phyloP scores from a whole-genome alignment of 2,797 vertebrate species.

The Acrossocheilus wenchowensis region DNA sequence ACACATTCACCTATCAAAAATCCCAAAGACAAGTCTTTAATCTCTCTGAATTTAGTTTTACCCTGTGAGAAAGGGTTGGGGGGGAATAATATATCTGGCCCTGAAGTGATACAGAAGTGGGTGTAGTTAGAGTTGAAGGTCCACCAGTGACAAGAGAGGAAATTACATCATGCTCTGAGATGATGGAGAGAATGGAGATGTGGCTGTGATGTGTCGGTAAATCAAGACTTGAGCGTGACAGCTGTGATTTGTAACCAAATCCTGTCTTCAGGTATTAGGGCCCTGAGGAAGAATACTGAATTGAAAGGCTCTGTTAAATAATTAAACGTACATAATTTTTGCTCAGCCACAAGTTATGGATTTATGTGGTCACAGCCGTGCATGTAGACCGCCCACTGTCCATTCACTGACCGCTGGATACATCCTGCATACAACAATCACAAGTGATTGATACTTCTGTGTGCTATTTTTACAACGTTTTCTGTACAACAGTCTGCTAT shows the following conservation, averaged over 20 bases:
- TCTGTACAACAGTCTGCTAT: too few species aligned
- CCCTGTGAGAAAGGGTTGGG: not conserved
- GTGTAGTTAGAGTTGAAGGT: conserved; percentile 49
- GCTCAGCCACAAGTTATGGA: not conserved
- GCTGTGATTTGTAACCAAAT: conserved; percentile 15
- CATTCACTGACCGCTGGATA: not conserved
- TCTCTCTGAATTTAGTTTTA: conserved; percentile 28
- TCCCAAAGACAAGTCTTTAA: conserved; percentile 36
- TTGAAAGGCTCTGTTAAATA: conserved; percentile 31
- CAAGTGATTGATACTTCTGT: not conserved
- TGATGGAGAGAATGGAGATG: conserved; percentile 47
- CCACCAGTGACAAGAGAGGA: conserved; percentile 41
- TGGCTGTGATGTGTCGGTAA: conserved; percentile 40
- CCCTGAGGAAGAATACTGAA: not conserved
- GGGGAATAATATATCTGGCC: conserved; percentile 32
- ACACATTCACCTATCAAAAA: conserved; percentile 39
- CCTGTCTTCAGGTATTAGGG: conserved; percentile 15
- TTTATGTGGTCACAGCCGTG: not conserved
- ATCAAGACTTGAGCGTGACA: conserved; percentile 39
- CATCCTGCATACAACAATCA: not conserved
- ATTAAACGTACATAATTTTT: conserved; percentile 6
- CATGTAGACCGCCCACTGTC: not conserved
- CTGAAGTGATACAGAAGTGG: conserved; percentile 26
- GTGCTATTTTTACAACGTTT: not conserved
- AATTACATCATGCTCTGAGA: conserved; percentile 42